Evolutionary conservation across 2,888 invertebrate species (phyloP).

Genomic region (Penaeus monodon): DNA sequence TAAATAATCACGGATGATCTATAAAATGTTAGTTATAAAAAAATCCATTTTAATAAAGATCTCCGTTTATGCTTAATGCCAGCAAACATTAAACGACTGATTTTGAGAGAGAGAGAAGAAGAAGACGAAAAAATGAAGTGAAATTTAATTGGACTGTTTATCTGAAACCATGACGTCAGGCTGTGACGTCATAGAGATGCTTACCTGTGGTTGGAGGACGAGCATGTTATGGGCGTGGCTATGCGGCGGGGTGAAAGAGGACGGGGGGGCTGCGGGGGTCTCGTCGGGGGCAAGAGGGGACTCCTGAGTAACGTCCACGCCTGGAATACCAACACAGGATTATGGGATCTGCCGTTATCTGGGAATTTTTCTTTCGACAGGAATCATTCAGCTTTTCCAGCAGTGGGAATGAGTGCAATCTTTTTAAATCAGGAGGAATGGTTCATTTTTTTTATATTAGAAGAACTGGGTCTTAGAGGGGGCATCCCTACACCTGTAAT

Average conservation of each 20-base stretch:
- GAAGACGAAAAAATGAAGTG: neutral
- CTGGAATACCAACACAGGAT: conserved; percentile 17
- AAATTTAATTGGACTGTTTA: conserved; percentile 2
- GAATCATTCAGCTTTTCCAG: no score
- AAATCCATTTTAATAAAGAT: no score
- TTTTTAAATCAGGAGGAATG: no score
- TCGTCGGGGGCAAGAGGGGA: conserved; percentile 49
- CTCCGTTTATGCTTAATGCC: no score
- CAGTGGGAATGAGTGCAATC: no score
- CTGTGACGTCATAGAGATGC: conserved; percentile 32
- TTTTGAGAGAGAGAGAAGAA: conserved; percentile 10
- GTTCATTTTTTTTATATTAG: no score
- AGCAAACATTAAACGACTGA: neutral
- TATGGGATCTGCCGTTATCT: neutral
- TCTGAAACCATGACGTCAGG: neutral
- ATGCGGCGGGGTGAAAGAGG: conserved; percentile 48
- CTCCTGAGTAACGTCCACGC: conserved; percentile 59
- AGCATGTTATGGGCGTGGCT: conserved; percentile 61
- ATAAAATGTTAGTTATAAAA: no score
- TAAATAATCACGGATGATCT: no score
- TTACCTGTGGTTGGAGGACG: conserved; percentile 64
- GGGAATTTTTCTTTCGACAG: no score
- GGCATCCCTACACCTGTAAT: no score
- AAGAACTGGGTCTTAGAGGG: no score
- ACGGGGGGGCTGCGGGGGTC: conserved; percentile 42